Percentiles rank a stretch among this genome's conserved stretches.
Evolutionary conservation across 2,888 invertebrate species (phyloP).

Genomic region (Cephonodes hylas): DNA sequence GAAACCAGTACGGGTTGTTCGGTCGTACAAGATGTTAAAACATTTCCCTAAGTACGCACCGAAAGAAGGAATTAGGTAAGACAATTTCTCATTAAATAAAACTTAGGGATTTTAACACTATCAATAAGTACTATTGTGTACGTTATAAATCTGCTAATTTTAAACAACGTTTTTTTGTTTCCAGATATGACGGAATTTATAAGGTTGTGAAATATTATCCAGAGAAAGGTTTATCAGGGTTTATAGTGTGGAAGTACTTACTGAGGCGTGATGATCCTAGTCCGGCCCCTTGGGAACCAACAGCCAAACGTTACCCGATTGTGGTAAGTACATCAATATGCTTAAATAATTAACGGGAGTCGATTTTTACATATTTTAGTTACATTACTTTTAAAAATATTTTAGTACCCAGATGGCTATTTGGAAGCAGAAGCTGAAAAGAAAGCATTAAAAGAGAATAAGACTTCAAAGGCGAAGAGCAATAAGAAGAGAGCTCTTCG

Average conservation of each 20-base stretch:
- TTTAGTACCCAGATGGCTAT: constrained; percentile 87
- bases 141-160: not conserved
- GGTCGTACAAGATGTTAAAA: constrained; percentile 87
- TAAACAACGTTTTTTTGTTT: not conserved
- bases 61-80: constrained; percentile 83
- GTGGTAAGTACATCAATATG: constrained; percentile 45
- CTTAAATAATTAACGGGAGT: not conserved
- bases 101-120: not conserved
- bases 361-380: not conserved
- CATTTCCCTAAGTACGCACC: constrained; percentile 90
- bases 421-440: constrained; percentile 83
- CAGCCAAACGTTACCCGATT: constrained; percentile 82
- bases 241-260: constrained; percentile 89
- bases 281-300: constrained; percentile 90
- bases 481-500: constrained; percentile 47
- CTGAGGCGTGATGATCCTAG: constrained; percentile 88
- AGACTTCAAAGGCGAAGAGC: constrained; percentile 31
- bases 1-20: constrained; percentile 89
- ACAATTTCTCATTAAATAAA: not conserved
- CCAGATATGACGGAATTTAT: constrained; percentile 91
- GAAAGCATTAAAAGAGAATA: constrained; percentile 55
- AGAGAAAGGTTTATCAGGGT: constrained; percentile 88
- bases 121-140: no score
- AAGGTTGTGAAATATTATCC: constrained; percentile 93
- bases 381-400: constrained; percentile 10